phyloP scores from a whole-genome alignment of 2,113 vertebrate genomes.

The Syngnathus scovelli region DNA sequence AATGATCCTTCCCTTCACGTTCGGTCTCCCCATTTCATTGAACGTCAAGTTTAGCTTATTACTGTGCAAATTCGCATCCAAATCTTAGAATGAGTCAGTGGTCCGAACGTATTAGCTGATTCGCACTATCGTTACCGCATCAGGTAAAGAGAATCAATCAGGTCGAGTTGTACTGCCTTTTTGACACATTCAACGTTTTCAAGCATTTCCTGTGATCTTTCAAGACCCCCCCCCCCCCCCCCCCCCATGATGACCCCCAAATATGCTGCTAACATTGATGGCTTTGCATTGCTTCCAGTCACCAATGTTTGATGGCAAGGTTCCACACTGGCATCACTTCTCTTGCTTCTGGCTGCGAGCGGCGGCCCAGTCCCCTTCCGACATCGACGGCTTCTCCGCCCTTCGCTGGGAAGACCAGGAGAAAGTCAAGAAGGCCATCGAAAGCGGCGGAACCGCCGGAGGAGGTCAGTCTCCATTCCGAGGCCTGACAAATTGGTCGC shows the following conservation, averaged over 20 bases:
- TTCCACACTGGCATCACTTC: slow-evolving; percentile 97
- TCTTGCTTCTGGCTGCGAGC: slow-evolving; percentile 94
- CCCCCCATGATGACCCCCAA: no score
- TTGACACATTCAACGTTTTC: no score
- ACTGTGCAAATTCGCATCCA: background rate
- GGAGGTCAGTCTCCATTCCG: slow-evolving; percentile 27
- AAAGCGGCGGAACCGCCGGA: slow-evolving; percentile 76
- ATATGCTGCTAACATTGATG: background rate
- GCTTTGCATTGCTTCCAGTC: slow-evolving; percentile 69
- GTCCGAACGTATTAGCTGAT: background rate
- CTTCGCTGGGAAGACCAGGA: slow-evolving; percentile 96
- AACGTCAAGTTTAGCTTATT: no score
- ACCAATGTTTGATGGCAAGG: slow-evolving; percentile 95
- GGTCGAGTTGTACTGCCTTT: no score
- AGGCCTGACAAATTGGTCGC: background rate
- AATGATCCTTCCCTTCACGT: no score
- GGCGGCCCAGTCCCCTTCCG: slow-evolving; percentile 70
- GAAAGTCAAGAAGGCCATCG: slow-evolving; percentile 89
- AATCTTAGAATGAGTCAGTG: background rate
- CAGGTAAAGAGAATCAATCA: background rate
- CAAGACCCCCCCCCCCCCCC: no score
- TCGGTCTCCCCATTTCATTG: no score
- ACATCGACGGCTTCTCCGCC: slow-evolving; percentile 84
- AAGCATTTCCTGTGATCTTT: no score
- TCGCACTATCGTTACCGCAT: background rate